Conservation (phyloP, 1,140 invertebrate species). For the Chionoecetes opilio region DNA sequence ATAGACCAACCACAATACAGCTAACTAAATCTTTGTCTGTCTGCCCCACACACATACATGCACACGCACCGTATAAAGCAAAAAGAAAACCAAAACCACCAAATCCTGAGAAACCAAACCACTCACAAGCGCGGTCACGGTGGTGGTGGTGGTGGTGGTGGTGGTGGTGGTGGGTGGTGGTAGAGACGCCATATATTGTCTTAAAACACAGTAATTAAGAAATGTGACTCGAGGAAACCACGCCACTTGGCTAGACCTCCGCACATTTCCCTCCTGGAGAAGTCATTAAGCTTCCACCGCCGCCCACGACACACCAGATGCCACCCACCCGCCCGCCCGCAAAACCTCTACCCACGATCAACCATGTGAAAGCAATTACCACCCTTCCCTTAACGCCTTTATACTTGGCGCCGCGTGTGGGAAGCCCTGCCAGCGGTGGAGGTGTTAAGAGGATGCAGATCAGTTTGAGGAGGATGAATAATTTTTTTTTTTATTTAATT, state of each 20-base stretch:
- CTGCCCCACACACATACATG: too few relatives aligned
- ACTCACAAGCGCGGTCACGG: background rate
- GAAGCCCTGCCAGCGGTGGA: background rate
- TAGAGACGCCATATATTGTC: background rate
- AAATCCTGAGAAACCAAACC: background rate
- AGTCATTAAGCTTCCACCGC: background rate
- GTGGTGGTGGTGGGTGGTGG: too few relatives aligned
- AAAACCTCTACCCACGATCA: background rate
- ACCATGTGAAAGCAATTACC: constrained; percentile 13
- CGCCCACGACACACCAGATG: background rate
- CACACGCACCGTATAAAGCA: background rate
- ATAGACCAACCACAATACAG: background rate
- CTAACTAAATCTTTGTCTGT: too few relatives aligned
- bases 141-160: too few relatives aligned
- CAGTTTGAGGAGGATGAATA: too few relatives aligned
- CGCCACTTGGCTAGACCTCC: background rate
- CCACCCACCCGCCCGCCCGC: background rate
- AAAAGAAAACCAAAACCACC: background rate
- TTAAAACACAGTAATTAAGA: background rate
- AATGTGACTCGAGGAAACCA: background rate
- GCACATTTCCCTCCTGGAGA: background rate
- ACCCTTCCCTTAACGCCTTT: too few relatives aligned
- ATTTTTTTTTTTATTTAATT: too few relatives aligned
- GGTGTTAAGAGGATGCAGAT: too few relatives aligned
- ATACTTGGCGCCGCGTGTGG: constrained; percentile 22